Conservation (phyloP, 2,888 invertebrate genomes). For the Galerucella nymphaeae region DNA sequence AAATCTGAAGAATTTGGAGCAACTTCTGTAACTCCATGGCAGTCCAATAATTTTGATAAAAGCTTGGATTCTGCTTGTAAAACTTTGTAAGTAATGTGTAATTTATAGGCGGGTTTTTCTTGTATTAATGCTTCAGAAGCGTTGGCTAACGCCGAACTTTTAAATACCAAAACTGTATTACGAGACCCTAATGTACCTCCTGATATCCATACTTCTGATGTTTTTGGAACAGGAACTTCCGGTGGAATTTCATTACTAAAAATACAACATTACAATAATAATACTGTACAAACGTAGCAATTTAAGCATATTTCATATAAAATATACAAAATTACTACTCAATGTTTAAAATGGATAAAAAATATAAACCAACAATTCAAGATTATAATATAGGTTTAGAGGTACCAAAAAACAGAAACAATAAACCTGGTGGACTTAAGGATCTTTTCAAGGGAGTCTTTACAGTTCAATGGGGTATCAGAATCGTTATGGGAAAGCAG, state of each 20-base stretch:
- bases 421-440: slow-evolving; percentile 21
- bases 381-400: slow-evolving; percentile 9
- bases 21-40: slow-evolving; percentile 82
- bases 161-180: slow-evolving; percentile 74
- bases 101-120: slow-evolving; percentile 74
- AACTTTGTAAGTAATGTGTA: slow-evolving; percentile 81
- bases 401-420: slow-evolving; percentile 16
- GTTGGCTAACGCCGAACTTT: slow-evolving; percentile 72
- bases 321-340: no score
- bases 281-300: no score
- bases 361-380: slow-evolving; percentile 3
- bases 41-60: slow-evolving; percentile 78
- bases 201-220: slow-evolving; percentile 58
- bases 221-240: slow-evolving; percentile 6
- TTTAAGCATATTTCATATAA: no score
- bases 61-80: slow-evolving; percentile 86
- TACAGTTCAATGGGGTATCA: slow-evolving; percentile 15
- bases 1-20: slow-evolving; percentile 79
- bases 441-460: slow-evolving; percentile 35
- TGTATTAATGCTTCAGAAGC: slow-evolving; percentile 56
- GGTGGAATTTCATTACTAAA: slow-evolving; percentile 19
- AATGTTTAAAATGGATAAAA: no score
- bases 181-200: slow-evolving; percentile 69
- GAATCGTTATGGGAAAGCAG: slow-evolving; percentile 15
- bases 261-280: neutral